Evolutionary conservation across 2,113 vertebrate genomes (phyloP), one percentile per base, ranked within the genome.

Genomic region (Ptilonorhynchus violaceus): DNA sequence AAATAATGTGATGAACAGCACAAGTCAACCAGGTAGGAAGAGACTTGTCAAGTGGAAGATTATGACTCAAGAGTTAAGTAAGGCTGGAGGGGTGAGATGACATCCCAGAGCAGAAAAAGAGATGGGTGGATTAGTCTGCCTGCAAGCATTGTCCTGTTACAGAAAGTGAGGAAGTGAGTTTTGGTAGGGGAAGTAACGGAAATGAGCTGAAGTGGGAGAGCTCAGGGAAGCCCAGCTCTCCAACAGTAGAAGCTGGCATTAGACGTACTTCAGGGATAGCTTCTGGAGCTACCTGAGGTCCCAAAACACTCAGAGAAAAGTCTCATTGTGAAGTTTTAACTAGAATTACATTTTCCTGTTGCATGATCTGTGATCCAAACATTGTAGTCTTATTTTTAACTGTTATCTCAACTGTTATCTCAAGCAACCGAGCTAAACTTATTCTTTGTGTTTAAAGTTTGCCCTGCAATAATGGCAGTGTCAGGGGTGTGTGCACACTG

Each of bases 401-500:
- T 5, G 8, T 60, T 76, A 33, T 9, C 39, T 92, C 44, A 52
- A 85, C 35, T 5, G 8, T 60, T 76, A 33, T 8, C 39, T 92
- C 44, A 56, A 85, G 21, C 39, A 88, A 72, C 7, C 9, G 64
- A 85, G 23, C 24, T 64, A 52, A 91, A 73, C 15, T 76, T 50
- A 46, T 4, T 70, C 15, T 55, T 75, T 44, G 15, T 52, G 5
- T 41, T 64, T 64, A 64, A 79, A 22, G 53, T 20, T 50, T 95
- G 28, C 52, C 33, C 67, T 83, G 33, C 52, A 70, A 11, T 28
- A 74, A 75, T 23, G 17, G 11, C 46, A 53, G 4, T 9, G 6
- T 24, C 10, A 19, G 53, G 15, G 18, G 7, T 4, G 18, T 31
- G 28, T n/a, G n/a, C 33, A 10, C 0, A 0, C 35, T 77, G 80